These are phyloP conservation scores for Cybosia mesomella DNA, from an alignment of 2,888 invertebrate species.

Conservation along the genomic window DNA sequence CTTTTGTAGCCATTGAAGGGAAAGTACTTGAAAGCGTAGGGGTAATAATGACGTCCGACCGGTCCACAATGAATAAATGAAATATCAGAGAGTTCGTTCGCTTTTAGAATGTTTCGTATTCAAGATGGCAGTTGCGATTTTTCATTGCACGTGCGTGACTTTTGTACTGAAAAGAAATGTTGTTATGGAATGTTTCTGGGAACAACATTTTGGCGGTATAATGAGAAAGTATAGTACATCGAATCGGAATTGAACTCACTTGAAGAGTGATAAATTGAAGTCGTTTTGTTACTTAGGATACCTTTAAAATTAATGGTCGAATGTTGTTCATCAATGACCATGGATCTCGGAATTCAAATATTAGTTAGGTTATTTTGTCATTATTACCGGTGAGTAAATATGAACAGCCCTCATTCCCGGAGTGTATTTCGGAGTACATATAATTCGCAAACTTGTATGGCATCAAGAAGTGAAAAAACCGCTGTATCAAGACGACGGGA, in stretches of 20 bases:
- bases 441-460: neutral
- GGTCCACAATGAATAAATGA: conserved; percentile 37
- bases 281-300: neutral
- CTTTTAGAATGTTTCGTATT: conserved; percentile 39
- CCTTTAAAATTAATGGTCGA: neutral
- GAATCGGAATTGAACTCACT: neutral
- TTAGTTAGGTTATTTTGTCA: neutral
- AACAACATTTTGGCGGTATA: conserved; percentile 3
- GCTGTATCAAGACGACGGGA: neutral
- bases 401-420: neutral
- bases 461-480: conserved; percentile 8
- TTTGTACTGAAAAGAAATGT: conserved; percentile 24
- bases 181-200: conserved; percentile 3
- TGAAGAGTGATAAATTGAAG: neutral
- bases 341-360: too few species aligned
- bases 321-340: too few species aligned
- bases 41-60: conserved; percentile 30
- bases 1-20: conserved; percentile 50
- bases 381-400: neutral
- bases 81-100: conserved; percentile 42
- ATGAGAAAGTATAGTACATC: neutral
- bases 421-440: neutral
- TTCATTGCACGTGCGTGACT: conserved; percentile 39
- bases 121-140: conserved; percentile 28
- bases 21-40: conserved; percentile 40